A percentile compares a stretch with the other conserved stretches of the same genome.
These are phyloP conservation scores for Drosophila yakuba DNA, from an alignment of 1,140 invertebrate species.

Conservation along the genomic window DNA sequence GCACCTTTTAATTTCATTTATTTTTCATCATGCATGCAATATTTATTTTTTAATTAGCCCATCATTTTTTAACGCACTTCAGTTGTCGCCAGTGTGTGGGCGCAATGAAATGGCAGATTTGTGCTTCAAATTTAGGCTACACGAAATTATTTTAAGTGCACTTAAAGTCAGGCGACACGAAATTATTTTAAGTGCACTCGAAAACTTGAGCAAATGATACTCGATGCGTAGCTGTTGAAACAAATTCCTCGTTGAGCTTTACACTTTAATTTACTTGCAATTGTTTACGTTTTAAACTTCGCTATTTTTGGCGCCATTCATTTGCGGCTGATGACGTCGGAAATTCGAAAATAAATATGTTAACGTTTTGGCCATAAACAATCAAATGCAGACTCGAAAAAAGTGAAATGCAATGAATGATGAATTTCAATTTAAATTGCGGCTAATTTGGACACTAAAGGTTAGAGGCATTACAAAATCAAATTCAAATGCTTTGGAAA, in stretches of 20 bases:
- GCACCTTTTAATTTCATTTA: neutral
- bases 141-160: conserved; percentile 29
- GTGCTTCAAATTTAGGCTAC: conserved; percentile 45
- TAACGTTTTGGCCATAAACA: conserved; percentile 29
- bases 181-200: conserved; percentile 34
- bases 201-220: conserved; percentile 30
- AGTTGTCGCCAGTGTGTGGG: conserved; percentile 1
- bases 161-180: conserved; percentile 36
- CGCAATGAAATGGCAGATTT: conserved; percentile 18
- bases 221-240: conserved; percentile 24
- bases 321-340: conserved; percentile 71
- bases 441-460: conserved; percentile 24
- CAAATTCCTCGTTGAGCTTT: conserved; percentile 42
- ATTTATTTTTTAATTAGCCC: neutral
- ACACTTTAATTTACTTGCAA: conserved; percentile 40
- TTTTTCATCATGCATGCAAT: neutral
- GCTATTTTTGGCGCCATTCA: conserved; percentile 63
- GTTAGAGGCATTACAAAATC: conserved; percentile 15
- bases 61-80: neutral
- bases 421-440: conserved; percentile 24
- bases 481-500: conserved; percentile 2
- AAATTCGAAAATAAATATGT: conserved; percentile 61
- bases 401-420: conserved; percentile 37
- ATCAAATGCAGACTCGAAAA: conserved; percentile 3
- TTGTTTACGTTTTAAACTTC: conserved; percentile 42